Evolutionary conservation across 1,140 invertebrate species (phyloP), one percentile per base, ranked within the genome.

Genomic region (Rhyacophila brunnea): DNA sequence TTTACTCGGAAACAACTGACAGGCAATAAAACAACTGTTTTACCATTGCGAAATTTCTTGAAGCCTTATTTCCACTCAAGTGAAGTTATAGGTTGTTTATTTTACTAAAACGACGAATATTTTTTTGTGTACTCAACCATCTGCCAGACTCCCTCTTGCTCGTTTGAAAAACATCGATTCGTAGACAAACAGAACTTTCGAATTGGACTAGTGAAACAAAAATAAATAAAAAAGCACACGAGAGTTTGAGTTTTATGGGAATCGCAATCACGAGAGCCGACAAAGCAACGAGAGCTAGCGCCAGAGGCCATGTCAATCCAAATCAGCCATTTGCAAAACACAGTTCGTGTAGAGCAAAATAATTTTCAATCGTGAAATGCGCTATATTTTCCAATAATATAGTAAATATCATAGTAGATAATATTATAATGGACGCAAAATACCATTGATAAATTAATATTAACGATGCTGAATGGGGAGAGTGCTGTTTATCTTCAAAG

Each of bases 181-280:
- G 43, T 40, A 19, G 53, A 51, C 42, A 62, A 62, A 57, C 54
- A 52, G 45, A 57, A 62, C 42, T 50, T 57, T 38, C 38, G 6
- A 20, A 45, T 13, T 49, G 34, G 23, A 32, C 47, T 49, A 34
- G 9, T 49, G 20, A 52, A 43, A 42, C 20, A 40, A 52, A 52
- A 42, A 46, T 46, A 46, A 19, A 46, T 19, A 46, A 15, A 46
- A 15, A 46, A 46, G 23, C 15, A 46, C 18, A 15, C 38, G 38
- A 28, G 38, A 28, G 23, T 28, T 28, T 28, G 23, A 40, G 38
- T n/a, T 15, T 40, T 15, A 15, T 40, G 38, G 38, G 15, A 40
- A n/a, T 40, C 38, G 38, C 38, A 40, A 40, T 40, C 38, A 40
- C n/a, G 38, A 28, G 23, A 28, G 23, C 23, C 23, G 38, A 40